Percentiles rank a stretch among this genome's conserved stretches.
phyloP scores from a whole-genome alignment of 2,888 invertebrate species.

The Spilarctia lutea region DNA sequence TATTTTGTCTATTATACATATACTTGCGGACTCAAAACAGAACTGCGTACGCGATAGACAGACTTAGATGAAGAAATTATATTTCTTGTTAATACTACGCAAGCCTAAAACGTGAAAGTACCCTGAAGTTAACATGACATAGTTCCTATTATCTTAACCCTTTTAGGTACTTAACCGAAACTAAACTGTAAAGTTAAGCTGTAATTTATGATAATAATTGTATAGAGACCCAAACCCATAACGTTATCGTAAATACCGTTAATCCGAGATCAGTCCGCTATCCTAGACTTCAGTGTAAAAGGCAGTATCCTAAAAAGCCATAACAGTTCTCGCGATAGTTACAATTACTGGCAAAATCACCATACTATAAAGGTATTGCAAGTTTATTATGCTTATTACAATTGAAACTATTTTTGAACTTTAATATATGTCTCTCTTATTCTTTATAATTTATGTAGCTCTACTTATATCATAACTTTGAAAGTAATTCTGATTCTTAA shows the following conservation, averaged over 20 bases:
- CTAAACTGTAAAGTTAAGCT: conserved; percentile 1
- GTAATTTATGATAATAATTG: conserved; percentile 7
- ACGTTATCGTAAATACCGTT: conserved; percentile 27
- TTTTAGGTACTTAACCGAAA: not conserved
- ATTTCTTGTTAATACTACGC: not conserved
- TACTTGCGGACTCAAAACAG: no score
- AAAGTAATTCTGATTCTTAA: no score
- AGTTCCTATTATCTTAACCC: conserved; percentile 2
- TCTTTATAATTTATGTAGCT: not conserved
- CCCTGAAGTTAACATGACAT: not conserved
- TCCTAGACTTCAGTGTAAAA: conserved; percentile 26
- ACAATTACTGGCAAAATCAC: conserved; percentile 30
- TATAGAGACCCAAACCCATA: conserved; percentile 10
- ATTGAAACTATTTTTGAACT: not conserved
- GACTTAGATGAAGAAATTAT: not conserved
- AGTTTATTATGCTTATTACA: not conserved
- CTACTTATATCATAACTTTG: no score
- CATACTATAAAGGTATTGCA: conserved; percentile 16
- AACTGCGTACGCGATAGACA: no score
- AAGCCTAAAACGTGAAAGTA: not conserved
- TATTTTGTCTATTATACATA: no score
- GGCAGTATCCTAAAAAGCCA: conserved; percentile 30
- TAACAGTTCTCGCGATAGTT: conserved; percentile 28
- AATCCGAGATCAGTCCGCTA: conserved; percentile 24
- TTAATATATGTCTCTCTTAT: not conserved